Evolutionary conservation across 2,888 invertebrate genomes (phyloP), one percentile per base, ranked within the genome.

Genomic region (Dioctria rufipes): DNA sequence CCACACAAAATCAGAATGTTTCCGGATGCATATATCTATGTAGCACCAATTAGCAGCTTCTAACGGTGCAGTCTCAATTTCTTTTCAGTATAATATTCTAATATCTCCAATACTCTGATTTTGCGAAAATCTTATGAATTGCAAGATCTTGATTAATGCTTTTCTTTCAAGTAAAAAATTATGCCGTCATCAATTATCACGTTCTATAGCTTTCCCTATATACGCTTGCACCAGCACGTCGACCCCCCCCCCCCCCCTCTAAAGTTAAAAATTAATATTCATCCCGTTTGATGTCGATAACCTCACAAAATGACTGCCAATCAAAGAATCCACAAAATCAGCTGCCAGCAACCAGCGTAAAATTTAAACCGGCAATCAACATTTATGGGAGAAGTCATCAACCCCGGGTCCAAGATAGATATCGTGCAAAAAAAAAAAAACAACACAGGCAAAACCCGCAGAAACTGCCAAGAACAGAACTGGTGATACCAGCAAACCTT

Each of bases 261-360:
- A 37, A 9, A 25, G 49, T 42, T n/a, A 9, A 13, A 73, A 60
- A 60, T 73, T 73, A 58, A 58, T 73, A 73, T 73, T 73, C 40
- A 73, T 58, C 58, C 42, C 13, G 51, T 3, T 8, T n/a, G 37
- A 11, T 40, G 58, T 73, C 60, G 60, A 3, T 4, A 51, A 73
- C 73, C 73, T 13, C 60, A 13, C 42, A 9, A 13, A 60, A 58
- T 58, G 9, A 9, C 54, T 46, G 67, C 49, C 73, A 73, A 73
- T 73, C 73, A 73, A 43, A 37, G 25, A 73, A 58, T 60, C 40
- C 51, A 13, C 60, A 60, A 73, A 73, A 73, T 73, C 73, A 58
- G 60, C 73, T 69, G 69, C 51, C 69, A 51, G 25, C 51, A 39
- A 9, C 51, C 42, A 58, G 60, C 54, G 60, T 42, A 54, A 60